Evolutionary conservation across 2,113 vertebrate species (phyloP).

Genomic region (Notechis scutatus): DNA sequence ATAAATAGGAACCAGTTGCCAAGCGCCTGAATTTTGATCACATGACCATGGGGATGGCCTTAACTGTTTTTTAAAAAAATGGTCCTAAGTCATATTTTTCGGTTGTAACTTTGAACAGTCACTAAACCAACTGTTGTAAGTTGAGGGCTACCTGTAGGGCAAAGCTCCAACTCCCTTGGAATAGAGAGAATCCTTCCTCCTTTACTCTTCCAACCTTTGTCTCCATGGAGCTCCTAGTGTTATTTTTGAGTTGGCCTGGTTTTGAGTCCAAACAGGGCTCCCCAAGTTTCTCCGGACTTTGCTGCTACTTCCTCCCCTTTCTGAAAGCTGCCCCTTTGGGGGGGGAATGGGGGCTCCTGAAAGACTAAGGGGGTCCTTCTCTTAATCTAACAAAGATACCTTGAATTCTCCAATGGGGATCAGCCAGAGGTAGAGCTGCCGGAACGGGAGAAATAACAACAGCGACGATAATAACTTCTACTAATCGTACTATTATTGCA

Average conservation of each 20-base stretch:
- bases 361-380: background rate
- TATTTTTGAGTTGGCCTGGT: background rate
- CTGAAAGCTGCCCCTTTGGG: too few species aligned
- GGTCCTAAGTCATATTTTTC: too few species aligned
- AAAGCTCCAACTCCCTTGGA: background rate
- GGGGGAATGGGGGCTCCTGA: background rate
- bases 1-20: too few species aligned
- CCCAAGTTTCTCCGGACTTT: background rate
- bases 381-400: background rate
- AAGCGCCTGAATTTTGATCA: too few species aligned
- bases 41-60: too few species aligned
- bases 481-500: background rate
- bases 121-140: too few species aligned
- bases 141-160: background rate
- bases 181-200: conserved; percentile 10
- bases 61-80: too few species aligned
- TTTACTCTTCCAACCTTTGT: conserved; percentile 10
- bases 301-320: background rate
- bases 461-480: background rate
- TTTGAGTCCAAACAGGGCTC: background rate
- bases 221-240: conserved; percentile 14
- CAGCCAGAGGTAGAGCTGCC: background rate
- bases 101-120: too few species aligned
- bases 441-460: background rate
- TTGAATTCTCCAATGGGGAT: background rate